A percentile compares a stretch with the other conserved stretches of the same genome.
Conservation (phyloP, 2,797 vertebrate species). For the Syngnathus acus region DNA sequence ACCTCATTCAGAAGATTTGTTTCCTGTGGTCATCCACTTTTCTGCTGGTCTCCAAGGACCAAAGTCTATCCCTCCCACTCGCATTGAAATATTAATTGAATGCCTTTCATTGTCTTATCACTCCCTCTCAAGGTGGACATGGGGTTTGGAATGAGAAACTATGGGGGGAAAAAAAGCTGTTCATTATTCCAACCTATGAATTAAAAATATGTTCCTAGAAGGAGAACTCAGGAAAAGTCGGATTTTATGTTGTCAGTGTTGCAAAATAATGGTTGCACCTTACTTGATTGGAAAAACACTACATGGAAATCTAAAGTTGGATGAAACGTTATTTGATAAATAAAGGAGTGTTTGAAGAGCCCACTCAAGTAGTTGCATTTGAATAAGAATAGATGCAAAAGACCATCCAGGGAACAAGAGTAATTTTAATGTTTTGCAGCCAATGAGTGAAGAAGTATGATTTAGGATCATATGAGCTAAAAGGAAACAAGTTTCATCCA, state of each 20-base stretch:
- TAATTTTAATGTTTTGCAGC: neutral
- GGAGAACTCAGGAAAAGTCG: neutral
- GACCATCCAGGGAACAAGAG: neutral
- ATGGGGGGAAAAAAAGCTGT: neutral
- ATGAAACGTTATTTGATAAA: neutral
- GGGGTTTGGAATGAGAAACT: neutral
- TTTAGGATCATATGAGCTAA: neutral
- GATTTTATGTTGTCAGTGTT: neutral
- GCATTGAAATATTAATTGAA: constrained; percentile 6
- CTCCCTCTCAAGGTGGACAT: neutral
- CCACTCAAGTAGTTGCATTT: neutral
- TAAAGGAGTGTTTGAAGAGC: neutral
- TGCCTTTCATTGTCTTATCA: neutral
- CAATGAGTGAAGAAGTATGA: neutral
- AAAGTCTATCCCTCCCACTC: neutral
- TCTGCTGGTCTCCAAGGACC: neutral
- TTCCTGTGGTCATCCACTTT: neutral
- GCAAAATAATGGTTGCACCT: neutral
- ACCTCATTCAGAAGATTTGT: neutral
- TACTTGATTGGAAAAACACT: neutral
- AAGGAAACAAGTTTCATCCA: too few species aligned
- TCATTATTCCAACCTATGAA: neutral
- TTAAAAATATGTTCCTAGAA: neutral
- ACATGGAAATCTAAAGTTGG: neutral
- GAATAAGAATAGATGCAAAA: neutral